Evolutionary conservation across 1,140 invertebrate species (phyloP), one percentile per base, ranked within the genome.

Genomic region (Oryzaephilus surinamensis): DNA sequence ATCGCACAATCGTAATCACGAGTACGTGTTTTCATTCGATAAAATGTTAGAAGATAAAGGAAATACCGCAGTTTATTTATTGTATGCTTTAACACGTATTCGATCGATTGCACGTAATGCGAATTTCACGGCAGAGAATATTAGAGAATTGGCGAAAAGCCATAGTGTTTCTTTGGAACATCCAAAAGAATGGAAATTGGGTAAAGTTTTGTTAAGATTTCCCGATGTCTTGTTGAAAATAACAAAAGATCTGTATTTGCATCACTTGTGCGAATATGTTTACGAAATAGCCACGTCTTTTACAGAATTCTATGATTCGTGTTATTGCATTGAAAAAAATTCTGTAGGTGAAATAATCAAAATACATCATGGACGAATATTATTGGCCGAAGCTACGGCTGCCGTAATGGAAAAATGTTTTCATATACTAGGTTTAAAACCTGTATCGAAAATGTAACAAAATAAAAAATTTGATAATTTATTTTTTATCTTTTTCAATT

Each of bases 21-120:
- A 99, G 60, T 99, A 99, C 58, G 76, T 99, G 6, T 99, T 99
- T 65, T 98, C 95, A 0, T 99, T 98, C 69, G 94, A 99, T 57
- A 94, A 84, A 63, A 99, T 99, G 97, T 69, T 99, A 19, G 94
- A 99, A 54, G 96, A 99, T 61, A 85, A 88, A 63, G 97, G 97
- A 2, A 99, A 99, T 57, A 99, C 97, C 4, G 97, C 97, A 1
- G 94, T 97, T 0, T 99, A 99, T 63, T 66, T 99, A 2, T 63
- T 99, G 3, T 99, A 99, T 64, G 90, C 92, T 8, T 80, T 92
- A 37, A 97, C 93, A 3, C 73, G 97, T 33, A 99, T 99, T 48
- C 73, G 80, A 43, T 94, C 88, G 0, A 96, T 97, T 50, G 83
- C 84, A 2, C 70, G 91, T 38, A 89, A 74, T 38, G 83, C 82